A percentile compares a stretch with the other conserved stretches of the same genome.
Evolutionary conservation across 2,797 vertebrate species (phyloP).

Genomic region (Sebastes diaconus): DNA sequence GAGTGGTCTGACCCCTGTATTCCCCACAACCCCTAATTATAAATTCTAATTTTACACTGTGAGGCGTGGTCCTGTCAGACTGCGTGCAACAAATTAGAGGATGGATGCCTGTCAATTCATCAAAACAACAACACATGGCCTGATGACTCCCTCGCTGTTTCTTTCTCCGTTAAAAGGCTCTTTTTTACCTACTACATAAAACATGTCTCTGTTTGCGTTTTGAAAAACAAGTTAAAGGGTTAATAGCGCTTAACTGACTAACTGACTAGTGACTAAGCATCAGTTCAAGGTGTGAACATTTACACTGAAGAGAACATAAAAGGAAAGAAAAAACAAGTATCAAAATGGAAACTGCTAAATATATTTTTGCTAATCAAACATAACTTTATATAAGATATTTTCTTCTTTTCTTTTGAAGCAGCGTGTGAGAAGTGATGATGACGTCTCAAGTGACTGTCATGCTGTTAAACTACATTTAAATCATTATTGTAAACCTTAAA

Average conservation of each 20-base stretch:
- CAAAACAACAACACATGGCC: neutral
- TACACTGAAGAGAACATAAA: neutral
- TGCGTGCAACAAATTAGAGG: slow-evolving; percentile 71
- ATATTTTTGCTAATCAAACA: neutral
- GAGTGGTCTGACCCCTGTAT: slow-evolving; percentile 41
- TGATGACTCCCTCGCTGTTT: slow-evolving; percentile 6
- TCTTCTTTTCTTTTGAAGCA: neutral
- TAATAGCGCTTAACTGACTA: neutral
- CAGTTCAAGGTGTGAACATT: neutral
- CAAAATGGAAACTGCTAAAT: neutral
- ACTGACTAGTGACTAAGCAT: neutral
- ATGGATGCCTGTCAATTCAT: slow-evolving; percentile 56
- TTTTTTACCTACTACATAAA: neutral
- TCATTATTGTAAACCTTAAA: neutral
- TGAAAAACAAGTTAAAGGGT: slow-evolving; percentile 42
- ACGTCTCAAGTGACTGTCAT: slow-evolving; percentile 3
- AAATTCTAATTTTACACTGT: slow-evolving; percentile 72
- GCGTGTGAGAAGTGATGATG: neutral
- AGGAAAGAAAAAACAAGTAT: neutral
- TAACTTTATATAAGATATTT: neutral
- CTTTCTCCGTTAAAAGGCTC: neutral
- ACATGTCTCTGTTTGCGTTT: slow-evolving; percentile 15
- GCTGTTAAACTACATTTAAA: slow-evolving; percentile 26
- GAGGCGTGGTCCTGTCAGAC: slow-evolving; percentile 55
- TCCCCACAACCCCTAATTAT: slow-evolving; percentile 63